Conservation (phyloP, 2,888 invertebrate genomes). For the Petrophora chlorosata region DNA sequence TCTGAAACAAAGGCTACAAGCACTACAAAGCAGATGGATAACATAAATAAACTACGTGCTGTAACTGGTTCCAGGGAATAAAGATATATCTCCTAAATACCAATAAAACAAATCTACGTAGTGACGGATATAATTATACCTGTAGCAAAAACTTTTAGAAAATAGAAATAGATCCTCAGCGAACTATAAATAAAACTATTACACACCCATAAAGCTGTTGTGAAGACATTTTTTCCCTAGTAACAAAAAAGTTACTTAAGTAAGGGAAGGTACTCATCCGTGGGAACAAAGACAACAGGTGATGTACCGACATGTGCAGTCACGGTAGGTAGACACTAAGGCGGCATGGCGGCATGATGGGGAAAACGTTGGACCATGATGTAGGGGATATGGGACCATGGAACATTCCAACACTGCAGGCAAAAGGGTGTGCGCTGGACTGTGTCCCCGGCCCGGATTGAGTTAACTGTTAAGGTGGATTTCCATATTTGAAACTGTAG, state of each 20-base stretch:
- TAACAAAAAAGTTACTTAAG: constrained; percentile 9
- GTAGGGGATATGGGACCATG: constrained; percentile 21
- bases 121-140: no score
- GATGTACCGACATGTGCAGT: constrained; percentile 70
- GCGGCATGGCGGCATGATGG: constrained; percentile 41
- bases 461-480: no score
- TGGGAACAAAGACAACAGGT: constrained; percentile 76
- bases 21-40: no score
- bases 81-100: no score
- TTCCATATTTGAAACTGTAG: no score
- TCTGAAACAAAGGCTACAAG: no score
- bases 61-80: no score
- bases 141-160: no score
- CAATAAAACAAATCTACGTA: no score
- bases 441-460: constrained; percentile 54
- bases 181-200: neutral
- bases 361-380: constrained; percentile 28
- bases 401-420: constrained; percentile 48
- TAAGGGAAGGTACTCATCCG: constrained; percentile 44
- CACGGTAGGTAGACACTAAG: constrained; percentile 62
- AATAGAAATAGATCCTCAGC: no score
- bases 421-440: constrained; percentile 66
- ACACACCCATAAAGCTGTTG: neutral
- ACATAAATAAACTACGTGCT: no score
- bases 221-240: neutral